Evolutionary conservation across 2,797 vertebrate genomes (phyloP), one percentile per base, ranked within the genome.

Genomic region (Sebastes minor): DNA sequence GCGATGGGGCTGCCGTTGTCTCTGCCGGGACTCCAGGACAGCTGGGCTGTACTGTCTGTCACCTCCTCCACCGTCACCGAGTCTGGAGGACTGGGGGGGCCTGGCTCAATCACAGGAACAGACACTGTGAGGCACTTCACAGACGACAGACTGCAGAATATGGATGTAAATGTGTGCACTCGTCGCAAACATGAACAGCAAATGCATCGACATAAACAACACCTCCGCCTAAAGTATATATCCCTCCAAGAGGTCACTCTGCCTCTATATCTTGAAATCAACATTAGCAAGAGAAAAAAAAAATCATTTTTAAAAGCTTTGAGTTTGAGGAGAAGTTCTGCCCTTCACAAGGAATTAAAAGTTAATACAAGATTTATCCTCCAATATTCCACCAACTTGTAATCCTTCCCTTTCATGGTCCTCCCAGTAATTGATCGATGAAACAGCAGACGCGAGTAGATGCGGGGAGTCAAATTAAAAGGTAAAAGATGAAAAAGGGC

Each of bases 1-100:
- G 88, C 91, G 89, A 97, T 96, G 86, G 96, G 96, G 91, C 96
- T 96, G 90, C 96, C 95, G 78, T 97, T 96, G 89, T 96, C 96
- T 74, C 92, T 94, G 81, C 96, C 95, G 20, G 94, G 92, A 81
- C 92, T 96, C 96, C 96, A 97, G 68, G 95, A 90, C 76, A 97
- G 94, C 94, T 96, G 96, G 23, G 96, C 96, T 2, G 96, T 97
- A 85, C 92, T 96, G 93, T 96, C 96, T 74, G 96, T 97, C 91
- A 97, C 95, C 91, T 97, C 96, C 86, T 96, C 96, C 91, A 96
- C 95, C 4, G 93, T 96, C 87, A 97, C 94, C 0, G 91, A 88
- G 81, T 95, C 95, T 66, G 96, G 96, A 66, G 96, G 95, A 74
- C 95, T 95, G 61, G 96, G 96, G 74, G 96, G 92, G 87, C 96